These are phyloP conservation scores for Erpetoichthys calabaricus DNA, from an alignment of 2,797 vertebrate genomes.

Conservation along the genomic window DNA sequence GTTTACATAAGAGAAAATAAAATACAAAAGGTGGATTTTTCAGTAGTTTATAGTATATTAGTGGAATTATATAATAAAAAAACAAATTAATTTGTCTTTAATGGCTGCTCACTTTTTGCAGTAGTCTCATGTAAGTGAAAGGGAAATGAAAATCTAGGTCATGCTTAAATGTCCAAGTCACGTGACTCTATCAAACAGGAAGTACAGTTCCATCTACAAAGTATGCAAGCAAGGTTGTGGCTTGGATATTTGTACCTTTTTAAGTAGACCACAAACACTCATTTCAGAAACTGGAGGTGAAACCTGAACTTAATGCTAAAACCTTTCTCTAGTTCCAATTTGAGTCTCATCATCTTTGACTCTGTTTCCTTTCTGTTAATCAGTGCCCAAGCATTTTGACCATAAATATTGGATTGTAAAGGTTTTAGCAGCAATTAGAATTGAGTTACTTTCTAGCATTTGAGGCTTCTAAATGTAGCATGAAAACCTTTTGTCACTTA, in stretches of 20 bases:
- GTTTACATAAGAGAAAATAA: no score
- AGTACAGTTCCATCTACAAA: constrained; percentile 34
- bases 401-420: not conserved
- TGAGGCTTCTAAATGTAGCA: no score
- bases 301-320: constrained; percentile 15
- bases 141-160: constrained; percentile 25
- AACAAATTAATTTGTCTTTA: no score
- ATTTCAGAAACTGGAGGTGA: constrained; percentile 19
- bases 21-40: no score
- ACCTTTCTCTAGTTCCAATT: constrained; percentile 11
- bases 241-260: constrained; percentile 30
- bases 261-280: constrained; percentile 32
- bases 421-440: not conserved
- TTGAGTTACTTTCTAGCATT: no score
- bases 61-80: no score
- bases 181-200: constrained; percentile 38
- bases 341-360: constrained; percentile 1
- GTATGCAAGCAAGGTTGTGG: constrained; percentile 30
- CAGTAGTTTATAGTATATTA: no score
- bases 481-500: no score
- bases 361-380: constrained; percentile 1
- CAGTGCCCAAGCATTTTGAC: constrained; percentile 4
- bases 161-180: constrained; percentile 19
- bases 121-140: constrained; percentile 14
- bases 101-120: constrained; percentile 11